A percentile compares a stretch with the other conserved stretches of the same genome.
phyloP scores from a whole-genome alignment of 1,140 invertebrate species.

The Drosophila tropicalis region DNA sequence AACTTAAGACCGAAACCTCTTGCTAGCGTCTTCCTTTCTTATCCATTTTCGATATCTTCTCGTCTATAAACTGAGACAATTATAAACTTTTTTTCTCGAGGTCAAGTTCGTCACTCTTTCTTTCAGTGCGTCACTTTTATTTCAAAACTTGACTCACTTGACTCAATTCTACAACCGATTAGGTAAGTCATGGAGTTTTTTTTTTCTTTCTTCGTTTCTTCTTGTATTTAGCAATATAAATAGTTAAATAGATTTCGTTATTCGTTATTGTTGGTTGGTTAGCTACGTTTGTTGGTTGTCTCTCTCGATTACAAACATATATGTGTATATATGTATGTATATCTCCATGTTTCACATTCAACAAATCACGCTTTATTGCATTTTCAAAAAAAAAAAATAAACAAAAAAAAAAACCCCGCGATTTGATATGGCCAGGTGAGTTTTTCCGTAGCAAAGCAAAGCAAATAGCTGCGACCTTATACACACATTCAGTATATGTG shows the following conservation, averaged over 20 bases:
- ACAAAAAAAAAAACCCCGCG: too few species aligned
- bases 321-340: slow-evolving; percentile 2
- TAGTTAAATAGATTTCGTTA: slow-evolving; percentile 11
- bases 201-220: neutral
- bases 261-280: neutral
- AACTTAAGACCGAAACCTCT: too few species aligned
- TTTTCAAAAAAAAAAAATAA: slow-evolving; percentile 45
- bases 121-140: too few species aligned
- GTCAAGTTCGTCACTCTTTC: too few species aligned
- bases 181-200: too few species aligned
- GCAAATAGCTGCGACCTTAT: slow-evolving; percentile 13
- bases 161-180: too few species aligned
- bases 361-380: slow-evolving; percentile 65
- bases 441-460: slow-evolving; percentile 7
- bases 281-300: neutral
- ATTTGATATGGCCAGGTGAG: slow-evolving; percentile 13
- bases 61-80: too few species aligned
- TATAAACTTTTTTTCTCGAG: too few species aligned
- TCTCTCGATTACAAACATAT: too few species aligned
- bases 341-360: slow-evolving; percentile 50
- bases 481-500: neutral
- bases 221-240: slow-evolving; percentile 2
- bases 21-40: too few species aligned
- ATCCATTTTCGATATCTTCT: too few species aligned
- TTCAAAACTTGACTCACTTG: too few species aligned